Conservation (phyloP, 2,888 invertebrate species). For the Lagria hirta region DNA sequence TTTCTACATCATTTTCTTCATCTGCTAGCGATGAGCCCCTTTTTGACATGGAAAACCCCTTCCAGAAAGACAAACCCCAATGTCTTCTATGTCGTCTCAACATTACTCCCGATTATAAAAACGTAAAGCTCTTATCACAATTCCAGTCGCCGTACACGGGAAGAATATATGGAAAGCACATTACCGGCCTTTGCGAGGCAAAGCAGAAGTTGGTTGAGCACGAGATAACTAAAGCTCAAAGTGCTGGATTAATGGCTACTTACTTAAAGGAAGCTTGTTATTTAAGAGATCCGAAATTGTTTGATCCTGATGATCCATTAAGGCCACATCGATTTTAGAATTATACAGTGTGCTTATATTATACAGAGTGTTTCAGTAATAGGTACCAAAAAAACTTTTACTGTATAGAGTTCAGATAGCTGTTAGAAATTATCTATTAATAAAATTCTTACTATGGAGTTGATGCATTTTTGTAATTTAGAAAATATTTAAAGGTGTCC, state of each 20-base stretch:
- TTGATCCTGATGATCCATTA: conserved; percentile 83
- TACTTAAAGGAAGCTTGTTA: conserved; percentile 80
- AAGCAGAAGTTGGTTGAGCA: conserved; percentile 75
- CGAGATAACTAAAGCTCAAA: conserved; percentile 76
- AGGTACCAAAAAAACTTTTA: no score
- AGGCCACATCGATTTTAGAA: conserved; percentile 79
- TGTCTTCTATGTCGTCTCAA: conserved; percentile 84
- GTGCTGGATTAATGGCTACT: conserved; percentile 79
- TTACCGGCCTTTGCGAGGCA: conserved; percentile 86
- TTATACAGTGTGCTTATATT: no score
- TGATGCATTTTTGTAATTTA: no score
- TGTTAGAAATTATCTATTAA: no score
- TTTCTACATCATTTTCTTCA: no score
- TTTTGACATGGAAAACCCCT: conserved; percentile 77
- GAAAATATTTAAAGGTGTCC: no score
- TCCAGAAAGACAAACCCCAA: conserved; percentile 65
- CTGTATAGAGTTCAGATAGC: no score
- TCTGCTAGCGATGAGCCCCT: conserved; percentile 55
- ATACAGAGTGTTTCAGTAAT: no score
- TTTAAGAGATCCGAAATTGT: conserved; percentile 84
- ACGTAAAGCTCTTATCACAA: conserved; percentile 86
- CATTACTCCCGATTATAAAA: conserved; percentile 87
- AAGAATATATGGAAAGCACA: conserved; percentile 84
- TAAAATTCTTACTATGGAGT: no score
- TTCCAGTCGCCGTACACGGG: conserved; percentile 97